Base-by-base conservation (phyloP, 23 tunicate genomes). In the Pegea sp. region DNA sequence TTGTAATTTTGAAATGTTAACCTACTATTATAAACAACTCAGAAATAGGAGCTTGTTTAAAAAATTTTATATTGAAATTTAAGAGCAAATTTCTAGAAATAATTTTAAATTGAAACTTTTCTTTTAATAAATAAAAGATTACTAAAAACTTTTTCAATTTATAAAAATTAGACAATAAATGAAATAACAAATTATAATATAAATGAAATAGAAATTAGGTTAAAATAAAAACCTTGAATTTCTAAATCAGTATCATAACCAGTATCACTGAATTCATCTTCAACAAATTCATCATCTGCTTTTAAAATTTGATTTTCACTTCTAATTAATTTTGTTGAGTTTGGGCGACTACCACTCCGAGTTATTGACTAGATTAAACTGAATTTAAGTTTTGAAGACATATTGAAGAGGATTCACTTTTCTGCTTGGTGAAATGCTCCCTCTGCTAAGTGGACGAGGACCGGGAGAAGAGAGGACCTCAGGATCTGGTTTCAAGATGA, bases 231-330 rank as follows among this genome's bases (percentile, higher is more conserved):
- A 81, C 84, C 56, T 84, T 84, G 84, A 30, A 84, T 60, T 68
- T 84, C 95, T 3, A 84, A 54, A 59, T 84, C 95, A 11, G 95
- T 84, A 34, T 84, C 95, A 44, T 84, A 84, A n/a, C 95, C 95
- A 16, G 52, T 77, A 59, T 84, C 95, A 68, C 72, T 84, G 24
- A 46, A 66, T 31, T 66, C 75, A 25, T 57, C 76, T 13, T 38
- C 66, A 18, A 61, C 46, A 26, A 76, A 72, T 29, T 56, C 75
- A n/a, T 64, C 46, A 25, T 61, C 60, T 6, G 21, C 31, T 26
- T 57, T 31, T 19, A 84, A 67, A 21, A 57, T 27, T 27, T 53
- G 58, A 20, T 72, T 68, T 7, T 48, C 59, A 16, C 76, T 66
- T 18, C 76, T 58, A 4, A 68, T 34, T 5, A 71, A 49, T 6